These are phyloP conservation scores for Caenorhabditis plicata DNA, from an alignment of 2,888 invertebrate genomes.

Conservation along the genomic window DNA sequence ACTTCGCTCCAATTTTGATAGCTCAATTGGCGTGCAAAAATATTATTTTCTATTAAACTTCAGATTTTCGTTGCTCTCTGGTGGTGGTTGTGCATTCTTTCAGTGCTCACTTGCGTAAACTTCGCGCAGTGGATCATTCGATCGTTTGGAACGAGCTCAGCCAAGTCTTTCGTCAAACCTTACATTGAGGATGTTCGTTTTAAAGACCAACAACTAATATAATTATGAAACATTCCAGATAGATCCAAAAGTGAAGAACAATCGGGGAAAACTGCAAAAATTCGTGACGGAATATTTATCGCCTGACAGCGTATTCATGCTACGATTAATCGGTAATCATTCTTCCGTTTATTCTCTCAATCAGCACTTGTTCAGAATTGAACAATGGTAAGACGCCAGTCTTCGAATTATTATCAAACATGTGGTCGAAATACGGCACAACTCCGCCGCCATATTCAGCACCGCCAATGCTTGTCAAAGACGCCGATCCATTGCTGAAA, in stretches of 20 bases:
- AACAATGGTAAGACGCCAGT: constrained; percentile 33
- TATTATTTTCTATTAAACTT: too few relatives aligned
- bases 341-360: background rate
- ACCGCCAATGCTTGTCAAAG: constrained; percentile 28
- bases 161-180: constrained; percentile 35
- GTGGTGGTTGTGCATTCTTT: constrained; percentile 63
- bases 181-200: constrained; percentile 49
- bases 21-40: too few relatives aligned
- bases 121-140: constrained; percentile 50
- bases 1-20: too few relatives aligned
- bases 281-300: constrained; percentile 51
- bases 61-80: constrained; percentile 64
- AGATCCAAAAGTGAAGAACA: constrained; percentile 33
- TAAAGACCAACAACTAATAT: background rate
- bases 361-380: constrained; percentile 1
- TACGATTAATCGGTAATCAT: constrained; percentile 46
- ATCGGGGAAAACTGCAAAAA: constrained; percentile 33
- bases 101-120: constrained; percentile 35
- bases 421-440: constrained; percentile 29
- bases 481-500: constrained; percentile 29
- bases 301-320: constrained; percentile 59
- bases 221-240: constrained; percentile 11
- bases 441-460: constrained; percentile 32
- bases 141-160: constrained; percentile 24
- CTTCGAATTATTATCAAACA: constrained; percentile 19